Evolutionary conservation across 53 echinoderm and acorn worm species (phyloP), one percentile per base, ranked within the genome.

Genomic region (Paelopatides confundens): DNA sequence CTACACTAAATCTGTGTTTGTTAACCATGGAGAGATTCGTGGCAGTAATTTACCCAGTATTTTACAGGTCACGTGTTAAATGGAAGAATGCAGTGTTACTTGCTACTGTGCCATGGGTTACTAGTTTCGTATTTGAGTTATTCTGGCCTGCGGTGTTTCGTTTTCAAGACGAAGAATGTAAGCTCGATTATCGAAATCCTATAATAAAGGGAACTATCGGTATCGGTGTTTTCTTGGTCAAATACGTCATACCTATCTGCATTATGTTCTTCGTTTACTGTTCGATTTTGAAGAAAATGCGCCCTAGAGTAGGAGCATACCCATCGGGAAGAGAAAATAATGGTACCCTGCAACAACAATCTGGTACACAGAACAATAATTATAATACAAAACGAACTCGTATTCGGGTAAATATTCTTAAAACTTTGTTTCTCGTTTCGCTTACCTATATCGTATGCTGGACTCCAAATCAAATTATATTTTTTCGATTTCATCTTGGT

Each of bases 381-480:
- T 43, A 8, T 12, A 43, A 12, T 12, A 43, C 9, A 8, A 8
- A 12, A 43, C 43, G 12, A 43, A 43, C 12, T 12, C 43, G 43
- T 12, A 43, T 74, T 12, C 23, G 74, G 23, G 13, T 74, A 27
- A 93, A 93, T 70, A 86, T 93, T 11, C 50, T 93, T 23, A 90
- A 93, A 48, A 93, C 93, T 10, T 81, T 90, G 69, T 40, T 87
- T 62, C 78, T 82, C 24, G 93, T 93, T 1, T 90, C 89, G 2
- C 33, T 74, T 15, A 87, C 82, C 26, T 93, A 90, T 43, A 82
- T 82, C 82, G 43, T 89, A 27, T 71, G 90, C 6, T 93, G 93
- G 93, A 82, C 89, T 15, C 93, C 93, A 48, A 76, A 86, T 46
- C 86, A 86, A 1, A 79, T 89, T 28, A 90, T 71, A 50, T 93